These are phyloP conservation scores for Myotis daubentonii DNA, from an alignment of 2,797 vertebrate genomes.

Conservation along the genomic window DNA sequence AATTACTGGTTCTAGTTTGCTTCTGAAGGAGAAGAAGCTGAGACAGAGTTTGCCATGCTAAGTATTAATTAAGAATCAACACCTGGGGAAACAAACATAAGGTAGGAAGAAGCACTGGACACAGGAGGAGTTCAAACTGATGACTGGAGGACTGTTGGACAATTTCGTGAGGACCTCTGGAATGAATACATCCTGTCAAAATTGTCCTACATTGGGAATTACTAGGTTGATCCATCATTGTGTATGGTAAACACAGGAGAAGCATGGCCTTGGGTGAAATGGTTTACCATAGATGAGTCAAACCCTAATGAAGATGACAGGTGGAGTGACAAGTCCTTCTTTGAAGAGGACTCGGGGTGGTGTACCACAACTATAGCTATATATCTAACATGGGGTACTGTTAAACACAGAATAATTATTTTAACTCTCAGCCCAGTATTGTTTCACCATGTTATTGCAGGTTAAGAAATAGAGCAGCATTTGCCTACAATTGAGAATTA, in stretches of 20 bases:
- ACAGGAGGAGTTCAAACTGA: not conserved
- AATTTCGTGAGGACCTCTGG: not conserved
- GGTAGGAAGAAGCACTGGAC: not conserved
- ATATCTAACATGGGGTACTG: not conserved
- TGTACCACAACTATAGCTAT: not conserved
- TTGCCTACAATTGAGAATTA: not conserved
- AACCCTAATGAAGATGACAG: not conserved
- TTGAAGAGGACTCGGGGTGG: not conserved
- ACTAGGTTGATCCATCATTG: not conserved
- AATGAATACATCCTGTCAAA: not conserved
- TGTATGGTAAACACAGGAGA: not conserved
- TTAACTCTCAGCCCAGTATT: not conserved
- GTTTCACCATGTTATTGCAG: not conserved
- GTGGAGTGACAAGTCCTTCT: not conserved
- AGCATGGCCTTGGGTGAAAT: not conserved
- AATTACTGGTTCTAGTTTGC: not conserved
- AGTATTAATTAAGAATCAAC: not conserved
- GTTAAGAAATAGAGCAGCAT: not conserved
- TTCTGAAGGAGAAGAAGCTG: not conserved
- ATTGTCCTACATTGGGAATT: not conserved
- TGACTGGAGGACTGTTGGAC: not conserved
- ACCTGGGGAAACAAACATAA: not conserved
- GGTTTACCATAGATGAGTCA: not conserved
- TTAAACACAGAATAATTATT: not conserved
- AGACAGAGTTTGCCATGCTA: not conserved